Evolutionary conservation across 2,113 vertebrate species (phyloP), one percentile per base, ranked within the genome.

Genomic region (Thunnus maccoyii): DNA sequence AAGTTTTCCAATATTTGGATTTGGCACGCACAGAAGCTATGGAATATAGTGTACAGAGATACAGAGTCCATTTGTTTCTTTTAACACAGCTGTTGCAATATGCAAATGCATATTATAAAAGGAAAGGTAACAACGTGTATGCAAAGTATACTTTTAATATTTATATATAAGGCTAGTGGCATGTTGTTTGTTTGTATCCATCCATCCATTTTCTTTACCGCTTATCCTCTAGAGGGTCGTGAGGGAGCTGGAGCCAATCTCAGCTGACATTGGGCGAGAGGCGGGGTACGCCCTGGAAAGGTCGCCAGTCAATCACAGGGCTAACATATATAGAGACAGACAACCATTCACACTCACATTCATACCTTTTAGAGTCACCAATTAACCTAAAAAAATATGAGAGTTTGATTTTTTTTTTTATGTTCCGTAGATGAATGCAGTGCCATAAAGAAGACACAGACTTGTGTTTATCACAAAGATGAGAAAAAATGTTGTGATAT

Each of bases 1-100:
- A 57, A 12, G 14, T 55, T 61, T 52, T 48, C 41, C 14, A 58
- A 25, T 36, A 48, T 65, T 77, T 66, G 1, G 51, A 57, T 71
- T 61, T 67, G n/a, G 51, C 41, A 80, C 46, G 44, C 22, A 65
- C 3, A n/a, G 20, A 61, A 11, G 15, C 16, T 36, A 15, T 44
- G 13, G 32, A 16, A n/a, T 13, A 44, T 14, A 55, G 15, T 55
- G 11, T 25, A 54, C 10, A 27, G 17, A 41, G 48, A 13, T 13
- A 14, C 12, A 68, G 30, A 15, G 18, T 44, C 25, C 73, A 60
- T 64, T 32, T 76, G 57, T 22, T 56, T 32, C 17, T 25, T 55
- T n/a, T 17, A 44, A 27, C 20, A 52, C 30, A 63, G 15, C n/a
- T 32, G 47, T n/a, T 62, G 5, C 41, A 41, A 41, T 41, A 41